These are phyloP conservation scores for Pycnonotus jocosus DNA, from an alignment of 2,113 vertebrate species.

Conservation along the genomic window DNA sequence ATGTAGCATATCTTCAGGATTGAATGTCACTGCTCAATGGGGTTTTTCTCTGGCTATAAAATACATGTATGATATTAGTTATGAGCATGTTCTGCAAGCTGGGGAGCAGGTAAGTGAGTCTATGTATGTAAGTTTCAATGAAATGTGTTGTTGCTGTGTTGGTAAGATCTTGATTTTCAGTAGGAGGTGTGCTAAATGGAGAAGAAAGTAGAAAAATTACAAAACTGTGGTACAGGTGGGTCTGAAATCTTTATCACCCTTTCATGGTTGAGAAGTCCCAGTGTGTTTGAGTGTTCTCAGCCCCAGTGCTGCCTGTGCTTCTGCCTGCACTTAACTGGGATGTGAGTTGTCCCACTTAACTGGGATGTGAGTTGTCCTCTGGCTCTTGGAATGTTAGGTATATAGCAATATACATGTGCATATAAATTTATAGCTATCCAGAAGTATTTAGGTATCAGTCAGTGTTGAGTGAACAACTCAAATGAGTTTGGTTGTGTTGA, in stretches of 20 bases:
- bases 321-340: background rate
- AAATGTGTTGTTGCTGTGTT: background rate
- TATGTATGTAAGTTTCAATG: background rate
- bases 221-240: background rate
- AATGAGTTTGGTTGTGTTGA: background rate
- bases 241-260: background rate
- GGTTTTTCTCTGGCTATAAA: background rate
- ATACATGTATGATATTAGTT: background rate
- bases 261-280: background rate
- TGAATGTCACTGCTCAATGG: background rate
- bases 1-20: background rate
- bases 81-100: background rate
- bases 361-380: background rate
- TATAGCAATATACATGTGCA: rapidly evolving
- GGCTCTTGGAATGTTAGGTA: background rate
- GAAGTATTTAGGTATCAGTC: background rate
- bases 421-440: background rate
- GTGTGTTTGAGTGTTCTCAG: background rate
- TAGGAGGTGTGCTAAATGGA: background rate
- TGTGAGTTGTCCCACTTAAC: too few species aligned
- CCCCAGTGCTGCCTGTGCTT: background rate
- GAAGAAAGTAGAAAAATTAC: background rate
- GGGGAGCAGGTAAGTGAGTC: background rate
- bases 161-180: background rate
- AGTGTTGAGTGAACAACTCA: background rate